phyloP scores from a whole-genome alignment of 2,797 vertebrate species.

The Chlorospingus flavigularis region DNA sequence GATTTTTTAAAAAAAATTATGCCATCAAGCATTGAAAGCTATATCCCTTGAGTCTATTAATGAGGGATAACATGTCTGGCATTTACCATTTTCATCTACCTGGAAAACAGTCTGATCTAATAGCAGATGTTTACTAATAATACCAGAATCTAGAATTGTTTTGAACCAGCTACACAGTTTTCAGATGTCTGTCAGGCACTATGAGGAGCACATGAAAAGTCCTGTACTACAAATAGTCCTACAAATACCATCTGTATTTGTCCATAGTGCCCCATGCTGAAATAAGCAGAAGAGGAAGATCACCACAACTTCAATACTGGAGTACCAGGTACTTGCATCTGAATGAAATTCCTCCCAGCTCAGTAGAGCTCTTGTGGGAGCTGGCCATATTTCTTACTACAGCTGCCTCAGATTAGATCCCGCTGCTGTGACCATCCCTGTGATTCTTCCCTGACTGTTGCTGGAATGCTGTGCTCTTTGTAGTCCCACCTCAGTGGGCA shows the following conservation, averaged over 20 bases:
- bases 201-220: neutral
- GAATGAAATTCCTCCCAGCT: neutral
- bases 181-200: neutral
- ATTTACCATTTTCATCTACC: neutral
- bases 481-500: neutral
- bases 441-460: neutral
- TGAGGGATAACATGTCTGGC: neutral
- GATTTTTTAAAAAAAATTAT: neutral
- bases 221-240: neutral
- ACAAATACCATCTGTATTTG: neutral
- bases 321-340: rapidly evolving
- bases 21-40: neutral
- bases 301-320: neutral
- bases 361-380: neutral
- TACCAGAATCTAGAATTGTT: neutral
- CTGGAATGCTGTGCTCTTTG: neutral
- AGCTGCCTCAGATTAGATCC: neutral
- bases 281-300: neutral
- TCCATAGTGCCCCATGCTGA: neutral
- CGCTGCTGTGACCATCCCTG: neutral
- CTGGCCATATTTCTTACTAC: neutral
- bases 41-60: neutral
- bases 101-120: neutral
- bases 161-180: neutral
- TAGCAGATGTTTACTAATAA: neutral